Conservation (phyloP, 2,888 invertebrate species). For the Drosophila kokeensis region DNA sequence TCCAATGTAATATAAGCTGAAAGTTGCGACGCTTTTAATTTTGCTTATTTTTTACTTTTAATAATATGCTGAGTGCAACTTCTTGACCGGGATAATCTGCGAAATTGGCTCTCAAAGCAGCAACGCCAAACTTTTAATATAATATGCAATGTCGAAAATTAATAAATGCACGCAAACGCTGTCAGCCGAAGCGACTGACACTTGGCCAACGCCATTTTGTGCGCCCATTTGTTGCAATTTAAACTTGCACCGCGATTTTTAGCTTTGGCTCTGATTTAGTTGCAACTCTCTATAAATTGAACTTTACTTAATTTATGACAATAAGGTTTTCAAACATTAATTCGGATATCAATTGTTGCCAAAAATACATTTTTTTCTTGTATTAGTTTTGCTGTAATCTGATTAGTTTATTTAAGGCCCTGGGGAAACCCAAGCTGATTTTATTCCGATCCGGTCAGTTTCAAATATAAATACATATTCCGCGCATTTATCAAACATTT, state of each 20-base stretch:
- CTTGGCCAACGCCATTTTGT: constrained; percentile 44
- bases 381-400: no score
- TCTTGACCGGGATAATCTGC: constrained; percentile 23
- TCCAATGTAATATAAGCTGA: neutral
- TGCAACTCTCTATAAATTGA: constrained; percentile 62
- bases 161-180: constrained; percentile 64
- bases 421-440: neutral
- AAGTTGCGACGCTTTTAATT: neutral
- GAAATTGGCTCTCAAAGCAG: constrained; percentile 48
- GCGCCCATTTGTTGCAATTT: constrained; percentile 43
- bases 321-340: constrained; percentile 24
- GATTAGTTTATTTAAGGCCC: neutral
- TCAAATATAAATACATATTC: neutral
- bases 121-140: constrained; percentile 61
- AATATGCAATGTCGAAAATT: constrained; percentile 69
- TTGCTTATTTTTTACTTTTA: neutral
- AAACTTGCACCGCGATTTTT: constrained; percentile 19
- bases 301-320: constrained; percentile 49
- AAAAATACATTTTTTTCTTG: neutral
- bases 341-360: neutral
- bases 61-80: constrained; percentile 19
- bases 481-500: neutral
- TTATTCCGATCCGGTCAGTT: neutral
- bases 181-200: constrained; percentile 39
- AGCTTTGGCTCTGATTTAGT: constrained; percentile 34